Evolutionary conservation across 2,888 invertebrate genomes (phyloP), one percentile per base, ranked within the genome.

Genomic region (Lydus trimaculatus): DNA sequence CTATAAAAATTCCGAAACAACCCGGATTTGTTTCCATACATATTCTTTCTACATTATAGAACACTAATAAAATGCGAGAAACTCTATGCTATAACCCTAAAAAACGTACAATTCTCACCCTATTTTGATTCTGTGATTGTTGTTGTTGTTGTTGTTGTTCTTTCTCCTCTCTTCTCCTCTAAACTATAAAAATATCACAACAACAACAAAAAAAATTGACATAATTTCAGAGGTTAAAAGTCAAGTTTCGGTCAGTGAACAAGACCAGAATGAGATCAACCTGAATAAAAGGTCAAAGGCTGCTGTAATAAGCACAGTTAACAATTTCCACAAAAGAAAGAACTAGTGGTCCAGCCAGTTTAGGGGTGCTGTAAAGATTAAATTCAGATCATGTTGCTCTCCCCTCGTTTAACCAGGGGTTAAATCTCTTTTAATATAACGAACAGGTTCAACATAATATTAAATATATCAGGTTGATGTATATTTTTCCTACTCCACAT

Each of bases 1-100:
- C 81, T 81, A 83, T 83, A 83, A 83, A 83, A 83, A 78, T 81
- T 80, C 79, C 79, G 25, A 56, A 81, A 79, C 81, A 80, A 79
- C 80, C 73, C 74, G 82, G 82, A 83, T 83, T 83, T 83, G 82
- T 82, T 80, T 78, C 77, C 76, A 75, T 25, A 78, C 81, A 80
- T 80, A 81, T 80, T 78, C 80, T 77, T 75, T 75, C 73, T 75
- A 76, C 76, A 79, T 81, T 81, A 81, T 77, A 73, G 72, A 69
- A 70, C 69, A 67, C 69, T 74, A 74, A 74, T 74, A 74, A 74
- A 74, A 74, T 56, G 70, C 72, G 58, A 56, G 28, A 56, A 56
- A 56, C 25, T 11, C 25, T 13, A 25, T 56, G n/a, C 56, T 28
- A 56, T 28, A 56, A 56, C 56, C 56, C 56, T 56, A 28, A 56